A percentile compares a stretch with the other conserved stretches of the same genome.
Conservation (phyloP, 1,140 invertebrate species). For the Drosophila bocki region DNA sequence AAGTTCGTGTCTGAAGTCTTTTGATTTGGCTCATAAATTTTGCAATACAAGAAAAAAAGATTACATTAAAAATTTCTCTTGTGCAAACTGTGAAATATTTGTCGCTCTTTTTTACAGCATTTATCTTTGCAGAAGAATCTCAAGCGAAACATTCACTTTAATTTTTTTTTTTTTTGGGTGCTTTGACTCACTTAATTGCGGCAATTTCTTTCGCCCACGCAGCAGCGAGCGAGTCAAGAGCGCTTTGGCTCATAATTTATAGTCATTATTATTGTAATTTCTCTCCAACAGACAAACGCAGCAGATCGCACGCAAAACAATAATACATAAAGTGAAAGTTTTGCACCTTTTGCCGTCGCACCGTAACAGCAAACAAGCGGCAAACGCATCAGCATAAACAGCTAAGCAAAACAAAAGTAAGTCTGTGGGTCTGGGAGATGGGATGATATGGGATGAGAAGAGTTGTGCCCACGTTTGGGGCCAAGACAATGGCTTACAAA, state of each 20-base stretch:
- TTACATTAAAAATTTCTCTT: slow-evolving; percentile 21
- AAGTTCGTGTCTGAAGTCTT: slow-evolving; percentile 62
- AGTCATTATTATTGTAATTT: slow-evolving; percentile 81
- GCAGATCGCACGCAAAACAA: slow-evolving; percentile 77
- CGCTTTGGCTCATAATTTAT: slow-evolving; percentile 70
- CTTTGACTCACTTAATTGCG: slow-evolving; percentile 62
- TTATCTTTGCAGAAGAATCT: slow-evolving; percentile 42
- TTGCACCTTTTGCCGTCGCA: slow-evolving; percentile 65
- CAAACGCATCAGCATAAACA: slow-evolving; percentile 67
- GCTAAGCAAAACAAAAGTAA: slow-evolving; percentile 58
- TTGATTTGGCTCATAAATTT: slow-evolving; percentile 33
- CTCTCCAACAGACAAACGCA: slow-evolving; percentile 39
- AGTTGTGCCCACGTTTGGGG: slow-evolving; percentile 46
- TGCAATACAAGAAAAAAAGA: slow-evolving; percentile 4
- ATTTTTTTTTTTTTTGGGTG: slow-evolving; percentile 44
- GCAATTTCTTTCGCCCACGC: slow-evolving; percentile 67
- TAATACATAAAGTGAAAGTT: slow-evolving; percentile 79
- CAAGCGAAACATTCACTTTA: slow-evolving; percentile 38
- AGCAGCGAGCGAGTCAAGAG: slow-evolving; percentile 38
- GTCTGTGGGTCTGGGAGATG: slow-evolving; percentile 44
- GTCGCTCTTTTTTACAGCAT: slow-evolving; percentile 12
- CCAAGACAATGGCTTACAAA: slow-evolving; percentile 75
- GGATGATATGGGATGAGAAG: slow-evolving; percentile 52
- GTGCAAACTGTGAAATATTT: slow-evolving; percentile 22
- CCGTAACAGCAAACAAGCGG: slow-evolving; percentile 34